Conservation (phyloP, 2,888 invertebrate species). For the Troides helena region DNA sequence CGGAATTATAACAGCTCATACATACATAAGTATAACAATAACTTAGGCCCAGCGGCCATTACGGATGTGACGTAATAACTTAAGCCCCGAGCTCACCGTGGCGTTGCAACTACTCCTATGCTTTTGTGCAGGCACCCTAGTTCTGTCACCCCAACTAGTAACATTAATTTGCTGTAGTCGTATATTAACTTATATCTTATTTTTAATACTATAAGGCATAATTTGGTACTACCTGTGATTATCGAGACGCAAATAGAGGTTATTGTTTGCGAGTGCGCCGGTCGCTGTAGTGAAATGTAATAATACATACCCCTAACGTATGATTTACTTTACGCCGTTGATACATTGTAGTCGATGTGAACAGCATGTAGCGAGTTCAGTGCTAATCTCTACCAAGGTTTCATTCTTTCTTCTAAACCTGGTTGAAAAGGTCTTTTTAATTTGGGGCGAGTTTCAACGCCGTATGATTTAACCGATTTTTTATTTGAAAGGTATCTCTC, state of each 20-base stretch:
- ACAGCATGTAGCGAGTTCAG: constrained; percentile 2
- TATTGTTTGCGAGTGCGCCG: constrained; percentile 16
- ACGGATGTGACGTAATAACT: constrained; percentile 67
- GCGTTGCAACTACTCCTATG: constrained; percentile 60
- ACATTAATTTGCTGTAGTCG: not conserved
- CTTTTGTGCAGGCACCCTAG: constrained; percentile 64
- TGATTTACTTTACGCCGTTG: constrained; percentile 27
- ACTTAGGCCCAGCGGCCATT: constrained; percentile 46
- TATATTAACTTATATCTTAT: constrained; percentile 3
- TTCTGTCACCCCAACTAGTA: constrained; percentile 50
- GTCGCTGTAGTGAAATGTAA: constrained; percentile 39
- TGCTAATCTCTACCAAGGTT: not conserved
- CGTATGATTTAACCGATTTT: too few species aligned
- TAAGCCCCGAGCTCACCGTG: constrained; percentile 65
- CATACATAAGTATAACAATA: constrained; percentile 17
- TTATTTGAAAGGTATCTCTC: too few species aligned
- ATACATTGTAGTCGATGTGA: constrained; percentile 22
- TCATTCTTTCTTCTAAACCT: too few species aligned
- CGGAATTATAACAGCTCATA: not conserved
- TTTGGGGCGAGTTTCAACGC: too few species aligned
- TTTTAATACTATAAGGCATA: not conserved
- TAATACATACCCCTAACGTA: constrained; percentile 37
- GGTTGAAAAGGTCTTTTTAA: too few species aligned
- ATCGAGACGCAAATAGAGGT: constrained; percentile 1
- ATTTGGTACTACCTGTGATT: constrained; percentile 2